Evolutionary conservation across 53 echinoderm and acorn worm species (phyloP), one percentile per base, ranked within the genome.

Genomic region (Paelopatides confundens): DNA sequence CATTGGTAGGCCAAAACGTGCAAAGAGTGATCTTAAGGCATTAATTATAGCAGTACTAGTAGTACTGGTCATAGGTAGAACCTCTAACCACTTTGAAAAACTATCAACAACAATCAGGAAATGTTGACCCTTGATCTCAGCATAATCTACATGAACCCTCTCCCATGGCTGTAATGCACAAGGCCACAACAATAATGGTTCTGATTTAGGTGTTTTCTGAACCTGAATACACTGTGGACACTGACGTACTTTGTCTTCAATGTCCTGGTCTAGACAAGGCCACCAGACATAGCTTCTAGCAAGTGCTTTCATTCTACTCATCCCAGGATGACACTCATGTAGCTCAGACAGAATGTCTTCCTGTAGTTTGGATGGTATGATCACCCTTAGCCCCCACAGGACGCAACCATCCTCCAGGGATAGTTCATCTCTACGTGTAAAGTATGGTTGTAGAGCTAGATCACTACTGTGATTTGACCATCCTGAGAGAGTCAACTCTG

Each of bases 301-400:
- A 3, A 82, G 36, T 33, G 82, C 82, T 77, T 90, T 90, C 93
- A 93, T 90, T 40, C 90, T 90, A 29, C 90, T 76, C 51, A 93
- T 83, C 38, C 93, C 93, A 26, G 90, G 63, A 40, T 93, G 90
- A 54, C 93, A 87, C 69, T 93, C 87, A 77, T 93, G 88, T 40
- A 90, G 64, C 64, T 93, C 90, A 69, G 34, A 21, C 2, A 93
- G 87, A 7, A 93, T 74, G 34, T 24, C 58, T 32, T 76, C 38
- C 17, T 87, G 83, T 17, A 90, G 58, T 66, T 93, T 93, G 4
- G 62, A 29, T 12, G 90, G 90, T 31, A 93, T 71, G 14, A 90
- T 83, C 31, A 93, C 85, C 47, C 88, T 82, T 38, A 51, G 29
- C 49, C 87, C 93, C 89, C 93, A 90, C 63, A 93, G 13, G 3